These are phyloP conservation scores for Plebejus anna DNA, from an alignment of 2,888 invertebrate genomes.

Conservation along the genomic window DNA sequence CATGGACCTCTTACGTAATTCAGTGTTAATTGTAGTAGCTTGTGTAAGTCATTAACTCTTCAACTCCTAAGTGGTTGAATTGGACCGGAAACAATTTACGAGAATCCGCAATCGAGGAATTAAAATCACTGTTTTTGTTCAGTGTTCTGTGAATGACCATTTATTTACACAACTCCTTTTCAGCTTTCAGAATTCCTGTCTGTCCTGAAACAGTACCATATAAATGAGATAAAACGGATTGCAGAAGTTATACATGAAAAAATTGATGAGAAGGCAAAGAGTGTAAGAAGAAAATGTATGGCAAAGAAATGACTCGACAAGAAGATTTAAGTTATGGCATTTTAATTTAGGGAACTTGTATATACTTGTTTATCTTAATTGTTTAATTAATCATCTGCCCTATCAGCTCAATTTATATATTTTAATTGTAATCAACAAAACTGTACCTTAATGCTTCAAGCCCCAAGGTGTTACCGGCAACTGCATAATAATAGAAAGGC, in stretches of 20 bases:
- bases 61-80: too few species aligned
- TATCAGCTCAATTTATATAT: background rate
- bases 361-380: background rate
- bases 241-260: conserved; percentile 55
- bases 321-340: background rate
- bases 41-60: too few species aligned
- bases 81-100: too few species aligned
- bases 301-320: conserved; percentile 38
- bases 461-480: too few species aligned
- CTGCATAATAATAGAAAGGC: too few species aligned
- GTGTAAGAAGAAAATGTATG: conserved; percentile 48
- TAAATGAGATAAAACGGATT: conserved; percentile 60
- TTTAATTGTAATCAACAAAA: too few species aligned
- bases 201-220: conserved; percentile 66
- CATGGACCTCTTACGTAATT: too few species aligned
- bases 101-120: too few species aligned
- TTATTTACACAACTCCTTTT: conserved; percentile 37
- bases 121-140: background rate
- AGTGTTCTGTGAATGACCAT: background rate
- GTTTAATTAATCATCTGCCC: background rate
- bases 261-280: conserved; percentile 54
- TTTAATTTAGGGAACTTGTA: background rate
- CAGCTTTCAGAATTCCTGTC: conserved; percentile 76
- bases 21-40: too few species aligned
- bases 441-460: too few species aligned